These are phyloP conservation scores for Drosophila eohydei DNA, from an alignment of 2,888 invertebrate genomes.

Conservation along the genomic window DNA sequence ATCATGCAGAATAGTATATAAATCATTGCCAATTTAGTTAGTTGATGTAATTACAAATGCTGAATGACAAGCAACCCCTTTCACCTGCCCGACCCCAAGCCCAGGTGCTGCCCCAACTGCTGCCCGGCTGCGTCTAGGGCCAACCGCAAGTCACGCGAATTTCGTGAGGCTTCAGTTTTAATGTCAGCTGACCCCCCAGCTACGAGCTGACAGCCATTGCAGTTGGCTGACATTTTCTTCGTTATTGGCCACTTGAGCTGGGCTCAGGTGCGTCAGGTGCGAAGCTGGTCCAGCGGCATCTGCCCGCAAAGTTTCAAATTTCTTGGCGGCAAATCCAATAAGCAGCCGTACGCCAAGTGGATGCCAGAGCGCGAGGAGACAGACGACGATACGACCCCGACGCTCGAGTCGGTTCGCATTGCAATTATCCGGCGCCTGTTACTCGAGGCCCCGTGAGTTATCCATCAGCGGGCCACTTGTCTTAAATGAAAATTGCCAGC, in stretches of 20 bases:
- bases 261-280: constrained; percentile 51
- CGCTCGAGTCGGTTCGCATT: constrained; percentile 43
- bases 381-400: constrained; percentile 1
- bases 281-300: neutral
- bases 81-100: neutral
- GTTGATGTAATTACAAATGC: constrained; percentile 1
- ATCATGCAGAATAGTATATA: neutral
- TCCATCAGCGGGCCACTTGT: constrained; percentile 63
- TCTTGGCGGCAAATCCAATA: constrained; percentile 48
- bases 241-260: constrained; percentile 56
- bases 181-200: constrained; percentile 10
- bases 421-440: constrained; percentile 61
- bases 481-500: constrained; percentile 58
- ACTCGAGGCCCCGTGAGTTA: constrained; percentile 56
- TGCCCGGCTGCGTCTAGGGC: neutral
- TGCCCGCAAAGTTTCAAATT: constrained; percentile 65
- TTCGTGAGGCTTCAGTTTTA: constrained; percentile 13
- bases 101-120: neutral
- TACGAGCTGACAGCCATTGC: constrained; percentile 1
- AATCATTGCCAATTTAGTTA: neutral
- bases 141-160: constrained; percentile 3
- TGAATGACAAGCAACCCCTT: neutral
- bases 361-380: neutral
- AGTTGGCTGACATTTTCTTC: constrained; percentile 36
- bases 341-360: constrained; percentile 34